These are phyloP conservation scores for Micronycteris hirsuta DNA, from an alignment of 2,113 vertebrate species.

Conservation along the genomic window DNA sequence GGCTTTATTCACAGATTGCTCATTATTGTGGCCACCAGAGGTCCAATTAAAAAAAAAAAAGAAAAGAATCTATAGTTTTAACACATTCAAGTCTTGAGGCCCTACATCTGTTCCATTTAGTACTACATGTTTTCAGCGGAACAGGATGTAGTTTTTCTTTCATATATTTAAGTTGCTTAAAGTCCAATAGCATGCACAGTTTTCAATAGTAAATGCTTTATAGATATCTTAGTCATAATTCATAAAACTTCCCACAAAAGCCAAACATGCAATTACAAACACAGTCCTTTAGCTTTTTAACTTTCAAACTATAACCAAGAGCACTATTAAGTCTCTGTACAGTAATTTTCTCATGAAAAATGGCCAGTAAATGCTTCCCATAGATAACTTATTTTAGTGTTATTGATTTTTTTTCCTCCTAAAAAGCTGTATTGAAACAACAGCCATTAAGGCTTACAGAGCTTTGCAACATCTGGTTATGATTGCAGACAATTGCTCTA, in stretches of 20 bases:
- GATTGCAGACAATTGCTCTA: constrained; percentile 37
- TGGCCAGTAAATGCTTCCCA: constrained; percentile 43
- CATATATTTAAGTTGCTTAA: neutral
- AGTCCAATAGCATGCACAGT: neutral
- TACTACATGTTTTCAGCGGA: neutral
- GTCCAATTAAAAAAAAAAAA: neutral
- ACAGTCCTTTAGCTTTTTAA: constrained; percentile 43
- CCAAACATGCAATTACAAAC: constrained; percentile 35
- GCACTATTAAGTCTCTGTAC: constrained; percentile 24
- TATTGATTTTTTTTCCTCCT: constrained; percentile 38
- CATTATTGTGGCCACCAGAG: neutral
- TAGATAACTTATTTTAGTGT: constrained; percentile 64
- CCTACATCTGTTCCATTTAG: neutral
- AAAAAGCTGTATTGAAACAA: constrained; percentile 52
- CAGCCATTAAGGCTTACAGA: constrained; percentile 50
- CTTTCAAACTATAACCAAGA: constrained; percentile 47
- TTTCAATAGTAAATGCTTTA: neutral
- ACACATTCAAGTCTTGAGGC: neutral
- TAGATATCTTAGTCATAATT: neutral
- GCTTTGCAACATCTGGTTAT: constrained; percentile 48
- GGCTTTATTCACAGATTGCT: neutral
- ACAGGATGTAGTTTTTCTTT: constrained; percentile 4
- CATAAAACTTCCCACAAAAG: neutral
- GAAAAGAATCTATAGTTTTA: neutral
- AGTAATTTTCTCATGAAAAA: constrained; percentile 53